phyloP scores from a whole-genome alignment of 2,888 invertebrate species.

The Lepeophtheirus nordmannii region DNA sequence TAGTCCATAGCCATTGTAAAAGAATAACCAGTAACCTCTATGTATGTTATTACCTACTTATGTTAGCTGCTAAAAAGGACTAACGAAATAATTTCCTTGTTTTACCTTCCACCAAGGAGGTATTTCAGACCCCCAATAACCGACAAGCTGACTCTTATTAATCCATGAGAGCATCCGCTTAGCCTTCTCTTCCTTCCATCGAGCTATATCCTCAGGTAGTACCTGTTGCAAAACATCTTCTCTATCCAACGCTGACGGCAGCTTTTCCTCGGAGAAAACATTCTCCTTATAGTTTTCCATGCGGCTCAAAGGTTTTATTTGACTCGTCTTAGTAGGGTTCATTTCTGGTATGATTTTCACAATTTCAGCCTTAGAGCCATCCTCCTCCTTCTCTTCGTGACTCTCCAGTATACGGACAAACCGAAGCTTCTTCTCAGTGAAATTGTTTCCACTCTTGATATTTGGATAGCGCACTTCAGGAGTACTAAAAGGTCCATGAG shows the following conservation, averaged over 20 bases:
- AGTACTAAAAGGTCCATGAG: slow-evolving; percentile 16
- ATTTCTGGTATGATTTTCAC: background rate
- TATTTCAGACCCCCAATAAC: slow-evolving; percentile 25
- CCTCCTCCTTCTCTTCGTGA: background rate
- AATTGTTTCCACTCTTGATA: background rate
- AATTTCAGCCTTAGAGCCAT: background rate
- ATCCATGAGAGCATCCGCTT: slow-evolving; percentile 31
- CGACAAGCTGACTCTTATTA: slow-evolving; percentile 28
- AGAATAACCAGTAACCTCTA: too few relatives aligned
- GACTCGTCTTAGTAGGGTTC: background rate
- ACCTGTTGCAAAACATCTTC: background rate
- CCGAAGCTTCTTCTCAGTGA: background rate
- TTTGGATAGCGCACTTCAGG: slow-evolving; percentile 17
- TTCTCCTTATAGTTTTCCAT: background rate
- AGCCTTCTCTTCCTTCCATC: slow-evolving; percentile 30
- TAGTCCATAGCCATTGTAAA: too few relatives aligned
- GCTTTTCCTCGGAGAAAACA: background rate
- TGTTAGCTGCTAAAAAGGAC: background rate
- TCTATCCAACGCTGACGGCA: too few relatives aligned
- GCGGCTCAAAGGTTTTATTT: background rate
- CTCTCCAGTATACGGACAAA: slow-evolving; percentile 1
- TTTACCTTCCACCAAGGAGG: slow-evolving; percentile 31
- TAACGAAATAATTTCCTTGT: background rate
- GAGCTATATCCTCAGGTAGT: slow-evolving; percentile 27
- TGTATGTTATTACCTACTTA: too few relatives aligned